Percentiles rank a stretch among this genome's conserved stretches.
phyloP scores from a whole-genome alignment of 2,113 vertebrate genomes.

The Notechis scutatus region DNA sequence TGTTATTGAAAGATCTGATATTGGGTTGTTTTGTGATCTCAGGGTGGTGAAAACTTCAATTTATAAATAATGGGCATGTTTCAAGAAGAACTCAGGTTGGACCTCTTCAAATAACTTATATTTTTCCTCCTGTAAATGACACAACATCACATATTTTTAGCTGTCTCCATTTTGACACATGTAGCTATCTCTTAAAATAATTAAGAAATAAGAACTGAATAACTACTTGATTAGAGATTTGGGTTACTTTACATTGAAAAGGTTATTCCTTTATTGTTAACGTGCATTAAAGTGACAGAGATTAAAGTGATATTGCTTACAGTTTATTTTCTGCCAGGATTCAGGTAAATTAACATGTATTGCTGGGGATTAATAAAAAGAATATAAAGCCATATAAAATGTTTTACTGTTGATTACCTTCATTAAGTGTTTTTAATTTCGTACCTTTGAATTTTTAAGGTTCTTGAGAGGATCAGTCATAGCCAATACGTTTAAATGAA shows the following conservation, averaged over 20 bases:
- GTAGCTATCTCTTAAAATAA: slow-evolving; percentile 54
- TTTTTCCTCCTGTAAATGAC: not conserved
- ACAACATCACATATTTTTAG: not conserved
- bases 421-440: slow-evolving; percentile 24
- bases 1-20: not conserved
- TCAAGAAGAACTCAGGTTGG: not conserved
- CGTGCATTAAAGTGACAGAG: slow-evolving; percentile 42
- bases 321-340: slow-evolving; percentile 50
- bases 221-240: slow-evolving; percentile 54
- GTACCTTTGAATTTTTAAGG: not conserved
- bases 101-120: not conserved
- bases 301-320: slow-evolving; percentile 44
- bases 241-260: slow-evolving; percentile 51
- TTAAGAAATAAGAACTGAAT: slow-evolving; percentile 48
- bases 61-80: not conserved
- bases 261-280: slow-evolving; percentile 41
- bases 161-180: slow-evolving; percentile 10
- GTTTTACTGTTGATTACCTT: slow-evolving; percentile 37
- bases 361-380: slow-evolving; percentile 54
- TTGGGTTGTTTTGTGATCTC: not conserved
- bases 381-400: slow-evolving; percentile 44
- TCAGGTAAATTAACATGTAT: slow-evolving; percentile 51
- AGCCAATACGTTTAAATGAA: not conserved
- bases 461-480: not conserved
- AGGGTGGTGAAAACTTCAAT: not conserved